These are phyloP conservation scores for Callipepla californica DNA, from an alignment of 2,113 vertebrate genomes.

Conservation along the genomic window DNA sequence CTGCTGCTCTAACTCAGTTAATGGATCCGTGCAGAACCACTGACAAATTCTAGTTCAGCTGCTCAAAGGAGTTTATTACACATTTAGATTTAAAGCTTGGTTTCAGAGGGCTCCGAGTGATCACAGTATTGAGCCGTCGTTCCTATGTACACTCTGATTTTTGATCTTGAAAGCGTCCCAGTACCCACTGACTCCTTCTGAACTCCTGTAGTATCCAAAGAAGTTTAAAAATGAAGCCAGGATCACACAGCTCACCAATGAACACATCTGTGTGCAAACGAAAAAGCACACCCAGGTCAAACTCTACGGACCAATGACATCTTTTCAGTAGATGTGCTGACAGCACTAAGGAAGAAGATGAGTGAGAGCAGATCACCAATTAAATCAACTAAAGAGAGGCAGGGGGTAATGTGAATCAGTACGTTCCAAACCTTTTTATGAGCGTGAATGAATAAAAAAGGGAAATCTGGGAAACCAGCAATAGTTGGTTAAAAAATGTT, in stretches of 20 bases:
- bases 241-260: neutral
- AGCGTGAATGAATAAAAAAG: conserved; percentile 16
- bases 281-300: neutral
- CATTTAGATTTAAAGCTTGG: neutral
- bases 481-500: neutral
- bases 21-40: neutral
- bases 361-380: conserved; percentile 13
- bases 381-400: neutral
- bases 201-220: neutral
- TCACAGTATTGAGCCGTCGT: neutral
- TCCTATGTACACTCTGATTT: neutral
- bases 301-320: neutral
- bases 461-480: neutral
- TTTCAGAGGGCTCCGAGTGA: neutral
- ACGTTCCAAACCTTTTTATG: neutral
- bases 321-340: neutral
- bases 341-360: neutral
- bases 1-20: neutral
- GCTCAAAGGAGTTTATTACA: neutral
- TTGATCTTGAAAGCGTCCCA: neutral
- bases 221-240: neutral
- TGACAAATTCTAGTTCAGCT: neutral
- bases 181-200: neutral
- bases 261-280: neutral
- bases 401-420: neutral